Evolutionary conservation across 2,888 invertebrate genomes (phyloP).

Genomic region (Cabera pusaria): DNA sequence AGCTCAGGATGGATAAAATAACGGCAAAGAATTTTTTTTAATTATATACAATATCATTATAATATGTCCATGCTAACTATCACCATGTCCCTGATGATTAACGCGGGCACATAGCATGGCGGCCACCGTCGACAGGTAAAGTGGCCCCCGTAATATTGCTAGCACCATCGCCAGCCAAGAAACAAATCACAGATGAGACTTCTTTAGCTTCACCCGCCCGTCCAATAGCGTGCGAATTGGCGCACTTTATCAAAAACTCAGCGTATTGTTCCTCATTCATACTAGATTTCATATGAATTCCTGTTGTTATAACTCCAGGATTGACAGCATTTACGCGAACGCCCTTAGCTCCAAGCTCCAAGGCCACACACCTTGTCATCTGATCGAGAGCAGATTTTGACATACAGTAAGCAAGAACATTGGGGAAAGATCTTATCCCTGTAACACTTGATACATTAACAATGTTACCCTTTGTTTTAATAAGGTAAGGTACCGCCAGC

Average conservation of each 20-base stretch:
- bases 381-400: constrained; percentile 97
- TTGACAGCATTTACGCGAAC: constrained; percentile 96
- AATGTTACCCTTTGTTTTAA: constrained; percentile 91
- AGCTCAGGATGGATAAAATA: too few relatives aligned
- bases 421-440: constrained; percentile 94
- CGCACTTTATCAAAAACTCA: constrained; percentile 91
- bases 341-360: constrained; percentile 90
- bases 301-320: constrained; percentile 96
- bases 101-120: constrained; percentile 93
- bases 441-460: constrained; percentile 97
- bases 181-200: constrained; percentile 94
- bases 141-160: constrained; percentile 94
- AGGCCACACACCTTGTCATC: constrained; percentile 94
- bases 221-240: constrained; percentile 94
- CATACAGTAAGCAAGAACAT: constrained; percentile 95
- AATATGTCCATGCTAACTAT: too few relatives aligned
- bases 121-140: constrained; percentile 94
- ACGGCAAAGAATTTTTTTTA: too few relatives aligned
- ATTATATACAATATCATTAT: too few relatives aligned
- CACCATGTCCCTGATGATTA: too few relatives aligned
- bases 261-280: constrained; percentile 91
- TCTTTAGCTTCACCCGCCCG: constrained; percentile 92
- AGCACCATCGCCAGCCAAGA: constrained; percentile 92
- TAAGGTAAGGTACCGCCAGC: constrained; percentile 92
- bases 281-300: constrained; percentile 91